Evolutionary conservation across 1,140 invertebrate genomes (phyloP).

Genomic region (Heliconius congener): DNA sequence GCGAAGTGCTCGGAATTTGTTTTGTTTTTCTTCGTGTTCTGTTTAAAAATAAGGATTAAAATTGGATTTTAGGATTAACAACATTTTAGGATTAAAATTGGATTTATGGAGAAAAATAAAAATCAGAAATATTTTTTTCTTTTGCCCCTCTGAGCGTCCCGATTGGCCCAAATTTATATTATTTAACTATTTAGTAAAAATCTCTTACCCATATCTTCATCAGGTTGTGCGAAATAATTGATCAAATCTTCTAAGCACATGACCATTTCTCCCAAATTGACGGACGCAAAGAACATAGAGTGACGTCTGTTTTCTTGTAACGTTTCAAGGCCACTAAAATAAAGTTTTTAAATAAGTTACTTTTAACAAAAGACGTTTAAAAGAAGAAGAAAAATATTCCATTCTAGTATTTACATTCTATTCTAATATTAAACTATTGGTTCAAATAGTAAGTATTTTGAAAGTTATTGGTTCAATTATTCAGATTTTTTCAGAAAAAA

Average conservation of each 20-base stretch:
- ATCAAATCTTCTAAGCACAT: slow-evolving; percentile 99
- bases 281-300: slow-evolving; percentile 91
- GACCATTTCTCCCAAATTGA: slow-evolving; percentile 97
- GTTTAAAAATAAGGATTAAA: slow-evolving; percentile 19
- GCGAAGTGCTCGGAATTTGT: slow-evolving; percentile 95
- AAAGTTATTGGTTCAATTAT: too few relatives aligned
- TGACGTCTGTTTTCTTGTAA: slow-evolving; percentile 92
- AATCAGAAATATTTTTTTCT: too few relatives aligned
- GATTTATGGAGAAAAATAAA: neutral
- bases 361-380: too few relatives aligned
- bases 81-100: neutral
- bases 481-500: too few relatives aligned
- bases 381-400: too few relatives aligned
- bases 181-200: neutral
- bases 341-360: slow-evolving; percentile 36
- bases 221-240: slow-evolving; percentile 99
- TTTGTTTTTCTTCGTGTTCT: slow-evolving; percentile 99
- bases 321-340: slow-evolving; percentile 94
- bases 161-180: neutral
- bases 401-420: too few relatives aligned
- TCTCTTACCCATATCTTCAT: slow-evolving; percentile 95
- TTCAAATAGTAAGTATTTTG: too few relatives aligned
- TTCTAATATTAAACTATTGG: too few relatives aligned
- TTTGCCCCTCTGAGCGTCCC: too few relatives aligned
- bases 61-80: neutral